phyloP scores from a whole-genome alignment of 2,113 vertebrate genomes.

The Ceyx margarethae region DNA sequence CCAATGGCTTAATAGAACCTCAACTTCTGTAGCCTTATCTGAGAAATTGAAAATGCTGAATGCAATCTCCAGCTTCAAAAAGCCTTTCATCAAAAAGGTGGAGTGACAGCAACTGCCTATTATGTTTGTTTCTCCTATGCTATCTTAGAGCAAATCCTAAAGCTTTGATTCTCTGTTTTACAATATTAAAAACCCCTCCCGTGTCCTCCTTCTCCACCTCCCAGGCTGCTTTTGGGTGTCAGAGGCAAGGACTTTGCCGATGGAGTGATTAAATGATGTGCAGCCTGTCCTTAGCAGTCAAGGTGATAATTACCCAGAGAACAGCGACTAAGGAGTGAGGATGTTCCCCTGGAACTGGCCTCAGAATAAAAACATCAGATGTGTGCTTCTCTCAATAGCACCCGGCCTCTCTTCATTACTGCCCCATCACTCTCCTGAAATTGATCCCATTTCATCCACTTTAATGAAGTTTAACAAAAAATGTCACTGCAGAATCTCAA shows the following conservation, averaged over 20 bases:
- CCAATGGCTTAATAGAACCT: not conserved
- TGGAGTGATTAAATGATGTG: conserved; percentile 58
- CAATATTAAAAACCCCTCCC: not conserved
- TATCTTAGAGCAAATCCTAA: not conserved
- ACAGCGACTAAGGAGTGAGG: not conserved
- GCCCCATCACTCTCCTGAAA: conserved; percentile 58
- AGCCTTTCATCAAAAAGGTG: not conserved
- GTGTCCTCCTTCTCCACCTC: not conserved
- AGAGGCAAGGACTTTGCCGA: conserved; percentile 39
- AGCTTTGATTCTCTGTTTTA: not conserved
- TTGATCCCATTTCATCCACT: conserved; percentile 61
- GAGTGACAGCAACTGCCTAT: not conserved
- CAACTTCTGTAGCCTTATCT: not conserved
- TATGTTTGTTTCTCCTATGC: not conserved
- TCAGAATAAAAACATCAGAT: conserved; percentile 45
- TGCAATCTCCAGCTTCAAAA: not conserved
- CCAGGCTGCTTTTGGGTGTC: not conserved
- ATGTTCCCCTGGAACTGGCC: not conserved
- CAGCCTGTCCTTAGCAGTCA: conserved; percentile 31
- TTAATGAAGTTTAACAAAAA: conserved; percentile 69
- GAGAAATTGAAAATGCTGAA: not conserved
- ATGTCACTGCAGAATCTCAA: conserved; percentile 52
- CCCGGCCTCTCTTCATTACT: conserved; percentile 55
- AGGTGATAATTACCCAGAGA: conserved; percentile 55
- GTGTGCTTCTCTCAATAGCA: not conserved